These are phyloP conservation scores for Ophion ventricosus DNA, from an alignment of 2,888 invertebrate species.

Conservation along the genomic window DNA sequence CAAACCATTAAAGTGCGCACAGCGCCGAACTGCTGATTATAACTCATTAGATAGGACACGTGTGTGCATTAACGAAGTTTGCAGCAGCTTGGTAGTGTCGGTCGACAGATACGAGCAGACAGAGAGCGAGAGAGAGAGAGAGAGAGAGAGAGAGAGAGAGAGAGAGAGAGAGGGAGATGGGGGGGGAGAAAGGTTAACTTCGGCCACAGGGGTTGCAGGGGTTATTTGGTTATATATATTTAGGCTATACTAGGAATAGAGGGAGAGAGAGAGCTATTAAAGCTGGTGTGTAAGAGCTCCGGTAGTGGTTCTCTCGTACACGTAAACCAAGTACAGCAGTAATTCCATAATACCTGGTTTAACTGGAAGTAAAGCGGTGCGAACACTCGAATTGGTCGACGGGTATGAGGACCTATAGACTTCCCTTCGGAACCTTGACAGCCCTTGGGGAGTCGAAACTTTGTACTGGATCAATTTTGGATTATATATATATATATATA, in stretches of 20 bases:
- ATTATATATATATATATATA: background rate
- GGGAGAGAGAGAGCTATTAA: constrained; percentile 3
- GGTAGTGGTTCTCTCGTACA: constrained; percentile 33
- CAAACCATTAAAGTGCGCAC: constrained; percentile 71
- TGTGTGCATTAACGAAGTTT: constrained; percentile 76
- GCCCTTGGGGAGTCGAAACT: constrained; percentile 30
- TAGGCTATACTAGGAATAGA: background rate
- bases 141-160: background rate
- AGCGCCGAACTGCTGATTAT: constrained; percentile 76
- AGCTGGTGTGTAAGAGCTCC: constrained; percentile 45
- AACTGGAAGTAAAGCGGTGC: constrained; percentile 47
- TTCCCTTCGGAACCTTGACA: constrained; percentile 9
- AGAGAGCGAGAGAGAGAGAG: background rate
- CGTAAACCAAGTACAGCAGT: constrained; percentile 66
- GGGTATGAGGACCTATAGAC: constrained; percentile 37
- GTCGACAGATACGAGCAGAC: background rate
- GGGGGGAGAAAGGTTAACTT: constrained; percentile 27
- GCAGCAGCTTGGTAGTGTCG: constrained; percentile 47
- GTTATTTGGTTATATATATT: constrained; percentile 29
- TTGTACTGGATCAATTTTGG: constrained; percentile 33
- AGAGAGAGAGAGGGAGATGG: background rate
- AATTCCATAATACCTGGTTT: constrained; percentile 63
- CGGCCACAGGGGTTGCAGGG: constrained; percentile 23
- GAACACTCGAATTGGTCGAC: constrained; percentile 57
- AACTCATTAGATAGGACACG: constrained; percentile 79